Conservation (phyloP, 2,888 invertebrate species). For the Mimumesa dahlbomi region DNA sequence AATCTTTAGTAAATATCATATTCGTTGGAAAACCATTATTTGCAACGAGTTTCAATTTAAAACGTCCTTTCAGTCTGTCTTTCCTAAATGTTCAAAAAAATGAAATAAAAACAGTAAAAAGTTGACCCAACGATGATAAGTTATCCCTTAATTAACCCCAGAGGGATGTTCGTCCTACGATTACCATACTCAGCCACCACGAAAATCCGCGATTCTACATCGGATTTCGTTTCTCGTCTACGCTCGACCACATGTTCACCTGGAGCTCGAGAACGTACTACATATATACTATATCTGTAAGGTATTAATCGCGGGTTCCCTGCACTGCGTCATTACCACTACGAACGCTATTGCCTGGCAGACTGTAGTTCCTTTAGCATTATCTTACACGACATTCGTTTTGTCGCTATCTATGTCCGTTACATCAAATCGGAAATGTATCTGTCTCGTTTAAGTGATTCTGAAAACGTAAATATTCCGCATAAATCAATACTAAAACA, state of each 20-base stretch:
- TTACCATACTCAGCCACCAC: background rate
- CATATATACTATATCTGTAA: background rate
- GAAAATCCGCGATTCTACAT: background rate
- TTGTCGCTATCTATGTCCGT: background rate
- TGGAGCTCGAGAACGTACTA: background rate
- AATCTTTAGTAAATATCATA: too few species aligned
- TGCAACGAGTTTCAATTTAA: too few species aligned
- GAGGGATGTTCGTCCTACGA: background rate
- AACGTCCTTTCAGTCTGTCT: too few species aligned
- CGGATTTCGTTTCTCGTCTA: background rate
- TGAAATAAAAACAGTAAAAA: too few species aligned
- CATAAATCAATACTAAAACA: too few species aligned
- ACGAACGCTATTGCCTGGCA: constrained; percentile 8
- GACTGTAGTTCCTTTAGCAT: background rate
- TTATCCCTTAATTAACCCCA: too few species aligned
- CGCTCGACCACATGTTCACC: background rate
- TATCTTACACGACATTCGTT: background rate
- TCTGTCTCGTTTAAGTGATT: too few species aligned
- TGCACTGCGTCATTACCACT: constrained; percentile 32
- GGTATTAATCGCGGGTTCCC: constrained; percentile 12
- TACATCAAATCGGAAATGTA: too few species aligned
- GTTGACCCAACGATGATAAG: too few species aligned
- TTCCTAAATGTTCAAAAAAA: too few species aligned
- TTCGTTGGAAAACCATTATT: too few species aligned
- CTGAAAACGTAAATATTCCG: too few species aligned